These are phyloP conservation scores for Thymelicus acteon DNA, from an alignment of 2,888 invertebrate species.

Conservation along the genomic window DNA sequence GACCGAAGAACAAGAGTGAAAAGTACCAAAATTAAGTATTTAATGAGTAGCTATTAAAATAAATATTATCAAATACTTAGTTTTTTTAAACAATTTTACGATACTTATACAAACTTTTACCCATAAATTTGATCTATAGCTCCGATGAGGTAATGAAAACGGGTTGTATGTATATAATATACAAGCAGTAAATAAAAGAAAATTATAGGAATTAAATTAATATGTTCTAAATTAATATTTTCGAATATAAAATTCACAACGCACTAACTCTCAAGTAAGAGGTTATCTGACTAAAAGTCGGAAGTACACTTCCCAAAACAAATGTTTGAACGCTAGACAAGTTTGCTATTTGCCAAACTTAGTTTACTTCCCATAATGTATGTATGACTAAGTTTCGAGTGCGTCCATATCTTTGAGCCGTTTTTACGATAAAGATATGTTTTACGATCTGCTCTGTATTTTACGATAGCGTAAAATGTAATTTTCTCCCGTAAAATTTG, in stretches of 20 bases:
- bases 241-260: neutral
- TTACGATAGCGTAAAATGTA: slow-evolving; percentile 7
- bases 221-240: neutral
- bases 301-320: slow-evolving; percentile 27
- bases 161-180: no score
- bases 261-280: neutral
- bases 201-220: neutral
- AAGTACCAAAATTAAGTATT: no score
- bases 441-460: neutral
- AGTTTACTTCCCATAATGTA: slow-evolving; percentile 17
- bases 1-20: no score
- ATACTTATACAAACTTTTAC: no score
- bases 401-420: slow-evolving; percentile 14
- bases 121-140: no score
- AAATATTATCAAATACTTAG: no score
- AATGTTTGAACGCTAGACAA: slow-evolving; percentile 25
- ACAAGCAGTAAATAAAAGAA: no score
- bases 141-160: no score
- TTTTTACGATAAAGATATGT: slow-evolving; percentile 24
- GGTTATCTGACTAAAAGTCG: slow-evolving; percentile 13
- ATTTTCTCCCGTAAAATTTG: slow-evolving; percentile 16
- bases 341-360: slow-evolving; percentile 24
- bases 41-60: no score
- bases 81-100: no score
- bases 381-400: slow-evolving; percentile 12